Evolutionary conservation across 2,113 vertebrate genomes (phyloP).

Genomic region (Neolamprologus brichardi): DNA sequence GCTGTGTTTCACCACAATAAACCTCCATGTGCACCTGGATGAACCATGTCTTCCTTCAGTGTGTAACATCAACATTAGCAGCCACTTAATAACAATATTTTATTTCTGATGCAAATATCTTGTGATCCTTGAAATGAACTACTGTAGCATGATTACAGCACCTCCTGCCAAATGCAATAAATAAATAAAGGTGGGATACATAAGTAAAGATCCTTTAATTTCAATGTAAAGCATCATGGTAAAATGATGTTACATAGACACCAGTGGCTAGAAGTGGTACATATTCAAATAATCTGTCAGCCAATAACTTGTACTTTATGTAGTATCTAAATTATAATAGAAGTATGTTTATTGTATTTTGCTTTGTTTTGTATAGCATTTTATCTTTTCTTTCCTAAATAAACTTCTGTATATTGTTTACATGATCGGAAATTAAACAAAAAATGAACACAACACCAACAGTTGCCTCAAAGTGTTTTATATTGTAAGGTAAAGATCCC

Average conservation of each 20-base stretch:
- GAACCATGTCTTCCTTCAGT: not conserved
- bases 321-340: not conserved
- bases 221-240: fast-evolving
- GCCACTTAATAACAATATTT: not conserved
- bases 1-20: not conserved
- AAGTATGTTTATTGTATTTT: not conserved
- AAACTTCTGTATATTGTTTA: not conserved
- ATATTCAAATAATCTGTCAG: not conserved
- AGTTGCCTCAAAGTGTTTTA: not conserved
- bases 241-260: not conserved
- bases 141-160: not conserved
- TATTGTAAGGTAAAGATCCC: not conserved
- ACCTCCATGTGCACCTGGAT: not conserved
- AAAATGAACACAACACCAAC: not conserved
- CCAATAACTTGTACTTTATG: not conserved
- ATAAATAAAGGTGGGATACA: not conserved
- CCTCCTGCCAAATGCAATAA: not conserved
- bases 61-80: not conserved
- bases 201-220: not conserved
- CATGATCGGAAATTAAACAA: fast-evolving
- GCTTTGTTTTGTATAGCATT: not conserved
- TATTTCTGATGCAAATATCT: not conserved
- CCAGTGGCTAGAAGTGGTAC: not conserved
- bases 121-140: fast-evolving
- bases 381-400: not conserved